These are phyloP conservation scores for Caenorhabditis sp. DNA, from an alignment of 2,888 invertebrate genomes.

Conservation along the genomic window DNA sequence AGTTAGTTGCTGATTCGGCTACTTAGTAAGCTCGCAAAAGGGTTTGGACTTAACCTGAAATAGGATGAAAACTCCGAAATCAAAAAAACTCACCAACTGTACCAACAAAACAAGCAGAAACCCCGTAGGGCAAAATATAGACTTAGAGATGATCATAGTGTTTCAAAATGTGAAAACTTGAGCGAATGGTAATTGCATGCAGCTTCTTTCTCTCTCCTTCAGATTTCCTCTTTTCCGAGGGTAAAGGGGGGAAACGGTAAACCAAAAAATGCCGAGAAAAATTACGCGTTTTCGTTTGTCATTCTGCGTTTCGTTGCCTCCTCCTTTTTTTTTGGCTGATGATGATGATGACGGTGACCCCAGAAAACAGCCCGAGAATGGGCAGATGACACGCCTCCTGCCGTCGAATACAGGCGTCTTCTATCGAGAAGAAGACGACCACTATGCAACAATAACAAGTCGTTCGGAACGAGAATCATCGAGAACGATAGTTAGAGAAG, in stretches of 20 bases:
- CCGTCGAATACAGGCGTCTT: slow-evolving; percentile 21
- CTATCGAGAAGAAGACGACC: slow-evolving; percentile 29
- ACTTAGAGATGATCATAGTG: slow-evolving; percentile 38
- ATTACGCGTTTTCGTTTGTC: slow-evolving; percentile 62
- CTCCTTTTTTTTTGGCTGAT: slow-evolving; percentile 21
- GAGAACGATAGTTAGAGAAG: slow-evolving; percentile 12
- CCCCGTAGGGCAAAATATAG: slow-evolving; percentile 1
- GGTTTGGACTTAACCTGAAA: too few species aligned
- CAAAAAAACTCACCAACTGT: slow-evolving; percentile 19
- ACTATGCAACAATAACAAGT: slow-evolving; percentile 65
- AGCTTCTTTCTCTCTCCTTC: slow-evolving; percentile 22
- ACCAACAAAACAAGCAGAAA: slow-evolving; percentile 21
- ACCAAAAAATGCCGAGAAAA: slow-evolving; percentile 58
- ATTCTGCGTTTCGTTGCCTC: slow-evolving; percentile 55
- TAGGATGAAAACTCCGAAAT: too few species aligned
- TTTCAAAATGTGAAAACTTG: slow-evolving; percentile 3
- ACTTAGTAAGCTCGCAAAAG: too few species aligned
- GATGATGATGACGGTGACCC: slow-evolving; percentile 59
- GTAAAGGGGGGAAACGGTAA: slow-evolving; percentile 26
- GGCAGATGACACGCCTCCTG: slow-evolving; percentile 61
- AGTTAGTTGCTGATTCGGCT: too few species aligned
- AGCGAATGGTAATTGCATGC: slow-evolving; percentile 50
- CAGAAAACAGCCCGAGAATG: slow-evolving; percentile 59
- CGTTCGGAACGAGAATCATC: slow-evolving; percentile 57
- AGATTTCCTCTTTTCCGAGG: slow-evolving; percentile 9